Evolutionary conservation across 2,797 vertebrate species (phyloP), one percentile per base, ranked within the genome.

Genomic region (Rhinogobio ventralis): DNA sequence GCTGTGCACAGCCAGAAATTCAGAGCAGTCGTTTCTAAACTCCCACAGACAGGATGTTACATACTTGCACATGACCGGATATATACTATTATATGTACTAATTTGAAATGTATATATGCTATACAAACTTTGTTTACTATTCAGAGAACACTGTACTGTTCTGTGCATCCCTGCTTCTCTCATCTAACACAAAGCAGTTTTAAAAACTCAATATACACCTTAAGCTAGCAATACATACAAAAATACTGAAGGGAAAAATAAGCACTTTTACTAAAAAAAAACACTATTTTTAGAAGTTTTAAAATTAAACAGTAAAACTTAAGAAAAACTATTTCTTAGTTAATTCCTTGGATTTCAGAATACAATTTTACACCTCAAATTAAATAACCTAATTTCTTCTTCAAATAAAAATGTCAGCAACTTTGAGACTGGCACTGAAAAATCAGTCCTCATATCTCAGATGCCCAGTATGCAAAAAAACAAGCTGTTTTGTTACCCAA

Each of bases 301-400:
- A 23, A 68, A 49, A 45, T 28, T 14, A 49, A 74, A 33, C 7
- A 46, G 13, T 5, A 66, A 4, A 71, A n/a, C n/a, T n/a, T n/a
- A n/a, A n/a, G n/a, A n/a, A n/a, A n/a, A n/a, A 8, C 4, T 25
- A n/a, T 64, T 11, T 17, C 66, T 14, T 55, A 57, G 71, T 71
- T 42, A 51, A 67, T 68, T 81, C 23, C 28, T 79, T 42, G 20
- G 17, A 81, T 62, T 71, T 28, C n/a, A n/a, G 81, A 62, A 66
- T 75, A 73, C 10, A 55, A 46, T 75, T 85, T 89, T 89, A 87
- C 57, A 33, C 57, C 68, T 53, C 71, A 86, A 75, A 87, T 85
- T 82, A 89, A 89, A 84, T 77, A 51, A 51, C 82, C 76, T 77
- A 62, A 67, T 81, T 86, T 42, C 71, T 82, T 84, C 23, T 45